Base-by-base conservation (phyloP, 2,888 invertebrate species). In the Apotomis turbidana region DNA sequence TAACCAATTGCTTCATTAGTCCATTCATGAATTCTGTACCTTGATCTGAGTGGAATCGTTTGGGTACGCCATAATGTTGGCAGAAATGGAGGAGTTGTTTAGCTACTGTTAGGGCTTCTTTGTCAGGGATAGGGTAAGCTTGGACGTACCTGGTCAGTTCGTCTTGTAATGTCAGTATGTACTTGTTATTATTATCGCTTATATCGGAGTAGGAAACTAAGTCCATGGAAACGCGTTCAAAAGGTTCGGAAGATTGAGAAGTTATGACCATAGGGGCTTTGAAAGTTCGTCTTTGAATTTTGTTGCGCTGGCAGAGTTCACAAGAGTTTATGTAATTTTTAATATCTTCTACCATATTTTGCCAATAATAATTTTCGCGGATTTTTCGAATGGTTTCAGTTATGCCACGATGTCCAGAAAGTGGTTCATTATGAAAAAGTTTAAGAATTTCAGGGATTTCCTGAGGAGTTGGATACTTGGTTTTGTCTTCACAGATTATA, bases 191-290 rank as follows among this genome's bases (percentile, higher is more conserved):
- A 15, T 79, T 77, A 3, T 78, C 72, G 4, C 76, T 81, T 3
- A 80, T 71, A 8, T 84, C 84, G 4, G 82, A 83, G 62, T 83
- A 84, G 0, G 82, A 83, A 0, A 84, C 83, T 68, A 83, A 49
- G 59, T 84, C 83, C 3, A 83, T 82, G 6, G 55, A 68, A 27
- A 68, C 69, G 10, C 69, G 52, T 55, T 69, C 61, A 46, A 69
- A 69, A 6, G 69, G 61, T 61, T 69, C 69, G 9, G 41, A 54
- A 5, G 69, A 69, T 12, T 58, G 58, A 1, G 61, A 69, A 8
- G 69, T 69, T 36, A 69, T 61, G n/a, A 69, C 69, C 69, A 69
- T 69, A 1, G 68, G 68, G 44, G 68, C 55, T 69, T 61, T 52
- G 51, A 15, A 69, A 10, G 60, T 61, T 54, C 61, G 52, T 52